Base-by-base conservation (phyloP, 2,113 vertebrate genomes). In the Charina bottae region DNA sequence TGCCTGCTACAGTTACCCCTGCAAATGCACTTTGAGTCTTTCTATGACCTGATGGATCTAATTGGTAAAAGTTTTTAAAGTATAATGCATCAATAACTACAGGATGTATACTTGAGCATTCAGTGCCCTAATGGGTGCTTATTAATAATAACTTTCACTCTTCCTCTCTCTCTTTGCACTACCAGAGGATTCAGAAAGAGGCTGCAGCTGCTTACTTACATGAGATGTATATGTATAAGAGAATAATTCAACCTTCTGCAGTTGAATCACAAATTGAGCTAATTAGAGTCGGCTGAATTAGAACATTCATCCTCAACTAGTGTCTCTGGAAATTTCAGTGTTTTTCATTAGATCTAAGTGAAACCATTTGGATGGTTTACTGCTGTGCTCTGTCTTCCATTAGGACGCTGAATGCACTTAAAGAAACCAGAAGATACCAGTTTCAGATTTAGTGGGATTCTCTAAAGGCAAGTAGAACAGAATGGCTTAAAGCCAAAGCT, bases 21-120 rank as follows among this genome's bases (percentile, higher is more conserved):
- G 33, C 93, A 96, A 95, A 94, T 94, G 93, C 83, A 83, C 84
- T 92, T 88, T 84, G 84, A 92, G 89, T 93, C 91, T 96, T 97
- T 93, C 94, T 96, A 83, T 93, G 94, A 93, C 93, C 93, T 96
- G 96, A 93, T 94, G n/a, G 56, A 95, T 95, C 87, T 94, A 96
- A 96, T 93, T 94, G 93, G 92, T 90, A 95, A 95, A 94, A 95
- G 92, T 54, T 21, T 92, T 95, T 93, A 92, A 91, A 95, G 89
- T 58, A 90, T 92, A 93, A 90, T 91, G 93, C 87, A 93, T 92
- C 62, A 93, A 94, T 95, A 95, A 95, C 94, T 93, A 90, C 87
- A 95, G 88, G 90, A 94, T 96, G 90, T 85, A 93, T 87, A 93
- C 86, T 94, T 95, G 24, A 94, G 54, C 84, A 26, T 88, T 91